Base-by-base conservation (phyloP, 1,140 invertebrate species). In the Brachionus rubens region DNA sequence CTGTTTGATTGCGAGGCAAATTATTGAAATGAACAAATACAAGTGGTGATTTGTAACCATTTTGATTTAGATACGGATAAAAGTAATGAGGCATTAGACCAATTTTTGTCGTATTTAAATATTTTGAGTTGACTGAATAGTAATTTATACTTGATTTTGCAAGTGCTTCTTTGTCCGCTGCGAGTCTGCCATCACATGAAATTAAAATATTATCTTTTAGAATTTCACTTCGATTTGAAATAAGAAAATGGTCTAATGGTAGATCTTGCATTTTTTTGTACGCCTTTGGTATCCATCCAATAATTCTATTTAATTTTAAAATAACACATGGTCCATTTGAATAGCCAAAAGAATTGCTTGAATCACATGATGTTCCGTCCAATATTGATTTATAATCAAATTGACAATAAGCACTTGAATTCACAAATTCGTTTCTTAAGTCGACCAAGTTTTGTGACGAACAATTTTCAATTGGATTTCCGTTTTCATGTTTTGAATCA, bases 1-100 rank as follows among this genome's bases (percentile, higher is more conserved):
- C 46, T 26, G 59, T 30, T 41, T 41, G 33, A 65, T 76, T 76
- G 19, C 26, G 9, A 50, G 46, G 46, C 4, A 76, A 91, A 79
- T 90, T 88, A 77, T 88, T 84, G 79, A 95, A 91, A 80, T 92
- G 90, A 7, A 94, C 88, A 77, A 93, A 92, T 9, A 95, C 91
- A 28, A 95, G 84, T 0, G 93, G 93, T 81, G 91, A 92, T 10
- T 92, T 85, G 80, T 95, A 95, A 30, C 91, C 92, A 80, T 90
- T 89, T 9, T 89, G 88, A 80, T 87, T 86, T 46, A 79, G 86
- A 79, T 90, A 95, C 0, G 93, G 93, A 84, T 90, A 96, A 83
- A 90, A 95, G 79, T 89, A 90, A 76, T 88, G 87, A 0, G 91
- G 88, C 78, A 95, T 16, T n/a, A 70, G 41, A 30, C 67, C 67